These are phyloP conservation scores for Drosophila kanekoi DNA, from an alignment of 2,888 invertebrate species.

Conservation along the genomic window DNA sequence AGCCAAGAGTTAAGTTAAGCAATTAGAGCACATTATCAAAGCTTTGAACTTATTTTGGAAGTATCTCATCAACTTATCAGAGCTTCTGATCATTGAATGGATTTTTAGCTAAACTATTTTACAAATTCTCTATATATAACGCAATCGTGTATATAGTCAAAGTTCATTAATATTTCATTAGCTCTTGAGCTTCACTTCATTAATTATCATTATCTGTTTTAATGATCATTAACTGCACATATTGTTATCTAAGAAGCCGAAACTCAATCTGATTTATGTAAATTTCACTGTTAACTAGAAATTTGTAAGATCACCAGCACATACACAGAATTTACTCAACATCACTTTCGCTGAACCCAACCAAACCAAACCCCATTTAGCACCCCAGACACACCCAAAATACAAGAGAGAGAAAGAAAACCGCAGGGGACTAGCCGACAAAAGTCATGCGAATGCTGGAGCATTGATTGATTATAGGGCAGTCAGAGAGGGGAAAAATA, in stretches of 20 bases:
- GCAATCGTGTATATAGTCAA: too few relatives aligned
- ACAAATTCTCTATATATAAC: neutral
- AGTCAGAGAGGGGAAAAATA: conserved; percentile 41
- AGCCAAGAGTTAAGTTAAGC: neutral
- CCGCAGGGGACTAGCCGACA: conserved; percentile 23
- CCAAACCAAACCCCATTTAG: conserved; percentile 8
- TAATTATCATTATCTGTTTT: too few relatives aligned
- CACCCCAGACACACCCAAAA: conserved; percentile 42
- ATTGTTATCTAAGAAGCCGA: too few relatives aligned
- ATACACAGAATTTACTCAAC: conserved; percentile 8
- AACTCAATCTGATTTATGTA: conserved; percentile 15
- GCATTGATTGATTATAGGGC: conserved; percentile 68
- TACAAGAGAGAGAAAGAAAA: neutral
- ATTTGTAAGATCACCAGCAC: conserved; percentile 5
- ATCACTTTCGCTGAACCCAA: conserved; percentile 45
- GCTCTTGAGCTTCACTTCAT: too few relatives aligned
- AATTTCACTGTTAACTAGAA: neutral
- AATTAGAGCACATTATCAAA: conserved; percentile 11
- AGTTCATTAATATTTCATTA: too few relatives aligned
- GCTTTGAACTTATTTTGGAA: neutral
- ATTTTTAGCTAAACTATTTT: neutral
- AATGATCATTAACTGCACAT: too few relatives aligned
- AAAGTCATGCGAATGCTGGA: conserved; percentile 33
- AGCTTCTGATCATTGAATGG: too few relatives aligned
- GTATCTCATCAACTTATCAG: too few relatives aligned